Percentiles rank a stretch among this genome's conserved stretches.
phyloP scores from a whole-genome alignment of 2,113 vertebrate species.

The Amphiprion ocellaris region DNA sequence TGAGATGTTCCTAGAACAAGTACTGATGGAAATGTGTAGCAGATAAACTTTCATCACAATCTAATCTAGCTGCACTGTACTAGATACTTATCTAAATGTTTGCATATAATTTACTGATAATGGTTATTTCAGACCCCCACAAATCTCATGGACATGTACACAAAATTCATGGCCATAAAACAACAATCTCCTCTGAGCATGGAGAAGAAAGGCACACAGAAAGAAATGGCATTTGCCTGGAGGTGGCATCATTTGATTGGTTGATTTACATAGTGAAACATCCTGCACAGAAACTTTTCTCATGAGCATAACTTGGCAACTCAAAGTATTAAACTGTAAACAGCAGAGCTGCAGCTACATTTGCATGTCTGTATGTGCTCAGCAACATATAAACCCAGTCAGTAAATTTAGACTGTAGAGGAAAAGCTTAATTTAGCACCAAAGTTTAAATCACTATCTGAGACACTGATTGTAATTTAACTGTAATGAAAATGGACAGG shows the following conservation, averaged over 20 bases:
- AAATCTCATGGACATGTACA: background rate
- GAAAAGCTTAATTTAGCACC: background rate
- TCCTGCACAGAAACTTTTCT: background rate
- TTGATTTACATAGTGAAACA: background rate
- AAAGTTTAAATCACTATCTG: too few species aligned
- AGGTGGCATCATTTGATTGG: background rate
- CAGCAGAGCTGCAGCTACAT: background rate
- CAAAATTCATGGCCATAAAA: background rate
- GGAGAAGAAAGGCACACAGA: background rate
- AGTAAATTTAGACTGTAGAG: background rate
- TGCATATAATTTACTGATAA: too few species aligned
- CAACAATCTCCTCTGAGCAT: background rate
- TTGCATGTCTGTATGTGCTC: background rate
- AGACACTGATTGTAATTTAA: too few species aligned
- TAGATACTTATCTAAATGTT: too few species aligned
- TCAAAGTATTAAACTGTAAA: constrained; percentile 5
- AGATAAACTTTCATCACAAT: too few species aligned
- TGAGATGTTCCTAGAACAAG: too few species aligned
- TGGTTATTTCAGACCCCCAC: background rate
- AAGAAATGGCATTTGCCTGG: constrained; percentile 11
- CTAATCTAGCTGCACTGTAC: too few species aligned
- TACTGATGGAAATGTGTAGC: too few species aligned
- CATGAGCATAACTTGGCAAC: background rate
- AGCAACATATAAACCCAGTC: background rate
- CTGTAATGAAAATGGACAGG: background rate